Percentiles rank a stretch among this genome's conserved stretches.
Evolutionary conservation across 1,140 invertebrate species (phyloP).

Genomic region (Radopholus similis): DNA sequence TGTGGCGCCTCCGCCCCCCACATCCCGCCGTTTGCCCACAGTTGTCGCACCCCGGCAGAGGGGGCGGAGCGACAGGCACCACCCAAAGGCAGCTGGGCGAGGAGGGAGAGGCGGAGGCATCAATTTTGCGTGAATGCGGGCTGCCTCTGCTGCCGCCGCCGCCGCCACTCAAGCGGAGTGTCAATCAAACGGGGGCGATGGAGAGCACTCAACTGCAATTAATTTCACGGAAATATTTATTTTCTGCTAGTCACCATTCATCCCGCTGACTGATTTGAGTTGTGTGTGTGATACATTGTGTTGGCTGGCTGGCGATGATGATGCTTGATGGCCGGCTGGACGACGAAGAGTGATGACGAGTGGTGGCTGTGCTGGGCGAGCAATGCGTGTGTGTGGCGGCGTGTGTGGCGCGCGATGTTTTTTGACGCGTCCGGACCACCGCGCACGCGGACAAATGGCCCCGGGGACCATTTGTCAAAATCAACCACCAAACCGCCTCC

Average conservation of each 20-base stretch:
- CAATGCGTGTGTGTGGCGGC: neutral
- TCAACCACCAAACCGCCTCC: neutral
- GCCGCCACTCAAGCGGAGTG: slow-evolving; percentile 13
- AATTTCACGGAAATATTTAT: slow-evolving; percentile 24
- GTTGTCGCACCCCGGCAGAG: neutral
- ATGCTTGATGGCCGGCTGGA: slow-evolving; percentile 5
- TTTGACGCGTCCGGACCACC: neutral
- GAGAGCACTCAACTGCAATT: slow-evolving; percentile 18
- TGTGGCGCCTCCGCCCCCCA: neutral
- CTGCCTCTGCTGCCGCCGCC: neutral
- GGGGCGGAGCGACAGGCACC: neutral
- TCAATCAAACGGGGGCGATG: slow-evolving; percentile 11
- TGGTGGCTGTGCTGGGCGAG: too few relatives aligned
- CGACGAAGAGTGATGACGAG: neutral
- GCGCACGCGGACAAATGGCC: neutral
- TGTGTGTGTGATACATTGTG: too few relatives aligned
- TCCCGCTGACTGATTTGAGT: slow-evolving; percentile 2
- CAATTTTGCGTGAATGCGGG: slow-evolving; percentile 19
- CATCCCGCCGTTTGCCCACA: neutral
- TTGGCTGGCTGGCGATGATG: neutral
- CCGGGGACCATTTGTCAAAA: neutral
- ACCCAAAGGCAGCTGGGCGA: neutral
- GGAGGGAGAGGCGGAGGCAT: slow-evolving; percentile 1
- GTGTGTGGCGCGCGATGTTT: neutral
- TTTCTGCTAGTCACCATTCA: slow-evolving; percentile 1